A percentile compares a stretch with the other conserved stretches of the same genome.
phyloP scores from a whole-genome alignment of 1,140 invertebrate species.

The Heliconius congener region DNA sequence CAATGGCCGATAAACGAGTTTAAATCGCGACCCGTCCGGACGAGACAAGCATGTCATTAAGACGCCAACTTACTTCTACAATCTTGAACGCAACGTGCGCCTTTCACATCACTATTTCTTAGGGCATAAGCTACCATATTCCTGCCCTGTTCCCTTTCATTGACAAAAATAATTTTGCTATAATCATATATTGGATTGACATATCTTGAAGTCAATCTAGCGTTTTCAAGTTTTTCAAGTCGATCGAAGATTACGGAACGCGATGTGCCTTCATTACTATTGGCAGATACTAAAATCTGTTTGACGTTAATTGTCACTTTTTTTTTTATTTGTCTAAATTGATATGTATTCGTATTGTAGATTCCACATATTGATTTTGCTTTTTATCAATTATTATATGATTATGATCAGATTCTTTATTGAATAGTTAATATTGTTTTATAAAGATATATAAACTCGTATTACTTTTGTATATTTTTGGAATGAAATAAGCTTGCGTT shows the following conservation, averaged over 20 bases:
- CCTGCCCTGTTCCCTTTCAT: neutral
- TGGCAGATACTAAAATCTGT: conserved; percentile 45
- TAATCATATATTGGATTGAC: conserved; percentile 61
- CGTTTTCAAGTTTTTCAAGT: conserved; percentile 58
- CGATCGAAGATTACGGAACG: conserved; percentile 50
- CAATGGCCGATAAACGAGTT: conserved; percentile 72
- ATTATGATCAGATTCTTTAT: neutral
- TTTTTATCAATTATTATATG: conserved; percentile 22
- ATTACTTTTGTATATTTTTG: neutral
- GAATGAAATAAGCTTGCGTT: neutral
- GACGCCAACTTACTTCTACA: conserved; percentile 40
- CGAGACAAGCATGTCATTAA: conserved; percentile 73
- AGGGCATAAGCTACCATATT: conserved; percentile 46
- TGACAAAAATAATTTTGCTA: conserved; percentile 43
- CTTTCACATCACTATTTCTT: conserved; percentile 46
- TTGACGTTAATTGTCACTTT: conserved; percentile 48
- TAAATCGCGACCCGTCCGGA: conserved; percentile 65
- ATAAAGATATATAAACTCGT: neutral
- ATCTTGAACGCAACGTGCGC: conserved; percentile 9
- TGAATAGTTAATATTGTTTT: neutral
- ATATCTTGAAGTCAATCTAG: conserved; percentile 66
- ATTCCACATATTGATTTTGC: conserved; percentile 36
- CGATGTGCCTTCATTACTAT: conserved; percentile 44
- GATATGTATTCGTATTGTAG: conserved; percentile 36
- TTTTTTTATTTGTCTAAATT: conserved; percentile 33